Conservation (phyloP, 2,797 vertebrate species). For the Sandelia bainsii region DNA sequence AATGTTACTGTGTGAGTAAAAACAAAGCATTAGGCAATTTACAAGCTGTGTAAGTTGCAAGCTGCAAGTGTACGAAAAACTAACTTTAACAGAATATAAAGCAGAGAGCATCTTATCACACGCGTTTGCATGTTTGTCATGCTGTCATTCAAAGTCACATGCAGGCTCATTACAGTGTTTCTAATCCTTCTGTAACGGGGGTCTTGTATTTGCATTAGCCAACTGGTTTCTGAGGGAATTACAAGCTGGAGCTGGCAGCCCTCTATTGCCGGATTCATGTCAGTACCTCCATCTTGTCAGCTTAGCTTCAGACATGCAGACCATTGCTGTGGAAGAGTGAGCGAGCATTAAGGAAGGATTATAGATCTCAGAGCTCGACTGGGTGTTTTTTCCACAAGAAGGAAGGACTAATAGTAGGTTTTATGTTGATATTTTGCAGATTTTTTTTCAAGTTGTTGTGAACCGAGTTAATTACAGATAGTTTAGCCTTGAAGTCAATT, state of each 20-base stretch:
- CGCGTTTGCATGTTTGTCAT: not conserved
- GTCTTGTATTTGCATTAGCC: constrained; percentile 71
- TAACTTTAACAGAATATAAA: not conserved
- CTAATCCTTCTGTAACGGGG: constrained; percentile 63
- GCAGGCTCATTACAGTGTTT: constrained; percentile 51
- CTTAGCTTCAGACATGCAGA: constrained; percentile 71
- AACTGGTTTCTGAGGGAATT: constrained; percentile 66
- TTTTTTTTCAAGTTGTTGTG: not conserved
- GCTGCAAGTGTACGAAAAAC: not conserved
- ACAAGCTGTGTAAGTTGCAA: too few relatives aligned
- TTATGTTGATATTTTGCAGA: constrained; percentile 6
- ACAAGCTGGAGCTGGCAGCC: constrained; percentile 61
- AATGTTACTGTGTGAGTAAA: not conserved
- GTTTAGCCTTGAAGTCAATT: not conserved
- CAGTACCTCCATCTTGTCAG: constrained; percentile 74
- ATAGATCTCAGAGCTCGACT: constrained; percentile 61
- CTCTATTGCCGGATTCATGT: constrained; percentile 66
- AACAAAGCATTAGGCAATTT: not conserved
- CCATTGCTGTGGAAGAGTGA: constrained; percentile 69
- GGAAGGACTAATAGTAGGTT: not conserved
- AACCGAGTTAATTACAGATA: constrained; percentile 1
- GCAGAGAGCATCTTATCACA: not conserved
- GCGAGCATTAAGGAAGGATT: constrained; percentile 67
- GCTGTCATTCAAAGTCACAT: constrained; percentile 27
- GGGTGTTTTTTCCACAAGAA: constrained; percentile 24